Conservation (phyloP, 1,140 invertebrate species). For the Brachionus angularis region DNA sequence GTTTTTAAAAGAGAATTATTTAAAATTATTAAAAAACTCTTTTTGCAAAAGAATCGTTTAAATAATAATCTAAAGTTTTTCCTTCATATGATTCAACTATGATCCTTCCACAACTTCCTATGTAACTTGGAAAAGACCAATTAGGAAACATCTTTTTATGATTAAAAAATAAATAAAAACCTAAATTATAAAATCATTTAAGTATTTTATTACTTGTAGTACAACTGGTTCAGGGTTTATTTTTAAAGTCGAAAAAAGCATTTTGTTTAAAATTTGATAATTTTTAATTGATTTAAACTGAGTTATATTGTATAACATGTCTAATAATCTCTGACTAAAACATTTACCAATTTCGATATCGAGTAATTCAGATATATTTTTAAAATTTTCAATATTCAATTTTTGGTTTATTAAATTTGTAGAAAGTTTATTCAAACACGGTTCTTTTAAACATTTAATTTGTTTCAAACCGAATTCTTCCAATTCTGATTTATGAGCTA, state of each 20-base stretch:
- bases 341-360: slow-evolving; percentile 5
- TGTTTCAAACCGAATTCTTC: slow-evolving; percentile 1
- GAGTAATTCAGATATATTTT: neutral
- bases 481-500: slow-evolving; percentile 24
- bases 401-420: neutral
- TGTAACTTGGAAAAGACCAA: slow-evolving; percentile 24
- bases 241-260: slow-evolving; percentile 3
- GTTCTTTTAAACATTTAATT: neutral
- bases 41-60: neutral
- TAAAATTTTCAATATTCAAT: neutral
- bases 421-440: neutral
- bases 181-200: neutral
- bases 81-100: slow-evolving; percentile 11
- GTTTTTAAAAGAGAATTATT: too few relatives aligned
- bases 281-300: neutral
- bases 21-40: too few relatives aligned
- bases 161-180: neutral
- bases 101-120: slow-evolving; percentile 18
- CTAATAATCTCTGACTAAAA: neutral
- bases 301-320: neutral
- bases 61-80: slow-evolving; percentile 6
- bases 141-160: neutral
- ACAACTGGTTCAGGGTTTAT: slow-evolving; percentile 38
- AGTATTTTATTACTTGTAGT: neutral
- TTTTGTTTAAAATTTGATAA: neutral